Evolutionary conservation across 23 tunicate species (phyloP).

Genomic region (Trididemnum clinides): DNA sequence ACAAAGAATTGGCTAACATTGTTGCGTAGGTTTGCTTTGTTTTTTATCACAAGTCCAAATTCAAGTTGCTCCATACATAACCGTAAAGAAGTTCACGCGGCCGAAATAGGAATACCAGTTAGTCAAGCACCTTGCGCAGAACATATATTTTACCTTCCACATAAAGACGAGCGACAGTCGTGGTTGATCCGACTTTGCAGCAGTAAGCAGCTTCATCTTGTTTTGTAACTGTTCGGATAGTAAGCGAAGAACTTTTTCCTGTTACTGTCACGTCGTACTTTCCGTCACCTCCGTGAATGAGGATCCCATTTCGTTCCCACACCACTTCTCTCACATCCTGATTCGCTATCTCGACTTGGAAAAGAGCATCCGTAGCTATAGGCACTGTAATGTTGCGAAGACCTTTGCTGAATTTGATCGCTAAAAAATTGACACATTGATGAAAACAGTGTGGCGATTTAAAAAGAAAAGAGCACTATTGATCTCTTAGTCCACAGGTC

Average conservation of each 20-base stretch:
- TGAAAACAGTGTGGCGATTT: too few relatives aligned
- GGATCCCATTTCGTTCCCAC: slow-evolving; percentile 82
- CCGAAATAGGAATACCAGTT: too few relatives aligned
- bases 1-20: too few relatives aligned
- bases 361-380: slow-evolving; percentile 74
- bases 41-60: too few relatives aligned
- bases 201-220: slow-evolving; percentile 82
- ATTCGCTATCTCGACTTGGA: slow-evolving; percentile 61
- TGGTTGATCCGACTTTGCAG: slow-evolving; percentile 84
- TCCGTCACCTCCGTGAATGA: slow-evolving; percentile 22
- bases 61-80: too few relatives aligned
- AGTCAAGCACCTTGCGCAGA: too few relatives aligned
- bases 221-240: slow-evolving; percentile 45
- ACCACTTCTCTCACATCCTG: slow-evolving; percentile 49
- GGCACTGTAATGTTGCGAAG: slow-evolving; percentile 86
- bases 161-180: slow-evolving; percentile 78
- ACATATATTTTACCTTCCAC: slow-evolving; percentile 63
- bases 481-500: too few relatives aligned
- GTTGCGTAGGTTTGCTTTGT: too few relatives aligned
- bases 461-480: too few relatives aligned
- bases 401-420: slow-evolving; percentile 63
- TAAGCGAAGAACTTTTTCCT: slow-evolving; percentile 28
- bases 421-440: too few relatives aligned
- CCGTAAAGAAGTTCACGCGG: too few relatives aligned
- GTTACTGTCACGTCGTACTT: slow-evolving; percentile 37